Percentiles rank a stretch among this genome's conserved stretches.
These are phyloP conservation scores for Rhyacophila evoluta DNA, from an alignment of 2,888 invertebrate species.

Conservation along the genomic window DNA sequence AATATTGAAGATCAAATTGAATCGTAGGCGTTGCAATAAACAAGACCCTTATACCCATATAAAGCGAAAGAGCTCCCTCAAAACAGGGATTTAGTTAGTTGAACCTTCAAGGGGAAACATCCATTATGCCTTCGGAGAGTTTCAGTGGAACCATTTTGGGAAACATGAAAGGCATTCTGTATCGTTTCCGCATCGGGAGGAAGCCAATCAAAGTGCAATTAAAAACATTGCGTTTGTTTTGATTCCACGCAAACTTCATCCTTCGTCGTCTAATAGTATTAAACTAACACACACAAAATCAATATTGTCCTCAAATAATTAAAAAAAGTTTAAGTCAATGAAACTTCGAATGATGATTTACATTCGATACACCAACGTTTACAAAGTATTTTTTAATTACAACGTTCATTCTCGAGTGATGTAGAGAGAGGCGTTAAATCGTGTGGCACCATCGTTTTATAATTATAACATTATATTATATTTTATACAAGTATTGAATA, in stretches of 20 bases:
- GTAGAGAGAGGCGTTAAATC: too few species aligned
- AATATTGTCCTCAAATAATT: too few species aligned
- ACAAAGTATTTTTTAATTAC: too few species aligned
- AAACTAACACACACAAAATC: too few species aligned
- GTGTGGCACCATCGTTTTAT: too few species aligned
- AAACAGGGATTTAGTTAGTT: neutral
- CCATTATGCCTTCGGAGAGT: slow-evolving; percentile 14
- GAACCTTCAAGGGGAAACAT: slow-evolving; percentile 22
- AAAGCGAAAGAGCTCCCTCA: neutral
- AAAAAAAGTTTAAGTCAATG: too few species aligned
- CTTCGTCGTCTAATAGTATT: too few species aligned
- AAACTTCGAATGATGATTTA: too few species aligned
- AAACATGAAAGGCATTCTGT: slow-evolving; percentile 19
- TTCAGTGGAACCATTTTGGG: neutral
- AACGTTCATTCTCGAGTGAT: too few species aligned
- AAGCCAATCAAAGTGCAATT: slow-evolving; percentile 5
- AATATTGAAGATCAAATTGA: neutral
- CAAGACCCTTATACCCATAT: neutral
- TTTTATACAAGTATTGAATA: too few species aligned
- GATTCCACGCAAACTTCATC: neutral
- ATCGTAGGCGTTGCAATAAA: neutral
- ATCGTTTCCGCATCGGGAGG: neutral
- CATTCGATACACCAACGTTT: too few species aligned
- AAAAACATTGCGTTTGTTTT: neutral
- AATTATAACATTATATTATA: too few species aligned